A percentile compares a stretch with the other conserved stretches of the same genome.
phyloP scores from a whole-genome alignment of 2,888 invertebrate species.

The Andrena chrysosceles region DNA sequence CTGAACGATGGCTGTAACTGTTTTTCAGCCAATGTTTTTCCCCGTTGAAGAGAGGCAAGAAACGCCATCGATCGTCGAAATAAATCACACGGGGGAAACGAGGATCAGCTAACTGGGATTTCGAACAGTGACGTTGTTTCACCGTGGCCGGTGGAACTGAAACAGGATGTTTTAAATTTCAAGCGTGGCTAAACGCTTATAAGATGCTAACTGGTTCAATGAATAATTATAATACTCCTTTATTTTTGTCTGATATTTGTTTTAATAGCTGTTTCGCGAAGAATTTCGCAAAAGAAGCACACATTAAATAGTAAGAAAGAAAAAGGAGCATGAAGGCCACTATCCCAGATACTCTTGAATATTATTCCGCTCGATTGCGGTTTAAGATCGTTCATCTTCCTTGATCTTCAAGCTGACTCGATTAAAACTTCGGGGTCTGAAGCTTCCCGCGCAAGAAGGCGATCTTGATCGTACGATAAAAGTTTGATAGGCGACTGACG shows the following conservation, averaged over 20 bases:
- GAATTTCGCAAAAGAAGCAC: not conserved
- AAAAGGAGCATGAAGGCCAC: not conserved
- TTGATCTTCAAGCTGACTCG: constrained; percentile 11
- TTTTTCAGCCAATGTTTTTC: constrained; percentile 4
- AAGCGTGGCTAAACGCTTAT: not conserved
- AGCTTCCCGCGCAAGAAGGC: constrained; percentile 5
- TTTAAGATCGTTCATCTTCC: constrained; percentile 12
- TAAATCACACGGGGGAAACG: constrained; percentile 41
- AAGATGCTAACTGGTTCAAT: no score
- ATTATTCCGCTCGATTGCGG: constrained; percentile 31
- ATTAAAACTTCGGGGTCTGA: constrained; percentile 22
- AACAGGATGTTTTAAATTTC: constrained; percentile 48
- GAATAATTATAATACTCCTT: no score
- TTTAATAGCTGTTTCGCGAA: not conserved
- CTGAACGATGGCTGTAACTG: constrained; percentile 3
- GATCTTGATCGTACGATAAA: constrained; percentile 21
- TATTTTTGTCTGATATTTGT: no score
- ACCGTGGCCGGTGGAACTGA: constrained; percentile 10
- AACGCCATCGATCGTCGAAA: constrained; percentile 7
- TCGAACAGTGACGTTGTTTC: constrained; percentile 33
- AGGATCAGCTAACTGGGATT: constrained; percentile 12
- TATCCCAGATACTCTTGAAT: not conserved
- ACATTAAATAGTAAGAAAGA: not conserved
- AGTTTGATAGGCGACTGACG: constrained; percentile 28
- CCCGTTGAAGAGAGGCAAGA: not conserved